A percentile compares a stretch with the other conserved stretches of the same genome.
These are phyloP conservation scores for Drosophila simulans DNA, from an alignment of 1,140 invertebrate genomes.

Conservation along the genomic window DNA sequence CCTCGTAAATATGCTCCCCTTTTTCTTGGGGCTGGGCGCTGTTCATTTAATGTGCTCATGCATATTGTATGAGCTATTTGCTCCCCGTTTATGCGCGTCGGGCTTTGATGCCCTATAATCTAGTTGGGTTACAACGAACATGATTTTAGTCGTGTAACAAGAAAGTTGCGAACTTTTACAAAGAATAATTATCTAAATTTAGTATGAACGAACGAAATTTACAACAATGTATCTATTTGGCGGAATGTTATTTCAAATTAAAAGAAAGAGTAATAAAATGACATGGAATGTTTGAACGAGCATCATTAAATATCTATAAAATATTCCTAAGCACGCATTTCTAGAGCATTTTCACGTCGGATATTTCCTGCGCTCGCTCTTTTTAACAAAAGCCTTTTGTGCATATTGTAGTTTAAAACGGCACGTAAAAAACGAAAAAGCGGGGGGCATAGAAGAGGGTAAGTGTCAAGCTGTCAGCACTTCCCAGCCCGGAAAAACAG, in stretches of 20 bases:
- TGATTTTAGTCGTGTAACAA: background rate
- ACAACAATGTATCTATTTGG: background rate
- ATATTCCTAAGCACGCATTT: background rate
- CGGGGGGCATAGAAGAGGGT: slow-evolving; percentile 6
- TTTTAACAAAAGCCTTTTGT: slow-evolving; percentile 68
- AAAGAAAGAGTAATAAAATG: too few species aligned
- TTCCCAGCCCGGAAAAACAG: slow-evolving; percentile 32
- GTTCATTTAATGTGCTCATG: slow-evolving; percentile 74
- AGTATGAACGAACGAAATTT: background rate
- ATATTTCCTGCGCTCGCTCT: background rate
- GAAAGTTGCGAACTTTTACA: background rate
- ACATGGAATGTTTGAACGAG: too few species aligned
- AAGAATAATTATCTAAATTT: background rate
- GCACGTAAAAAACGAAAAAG: slow-evolving; percentile 10
- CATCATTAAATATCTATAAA: too few species aligned
- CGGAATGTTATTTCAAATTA: too few species aligned
- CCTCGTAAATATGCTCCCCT: slow-evolving; percentile 32
- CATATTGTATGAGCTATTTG: slow-evolving; percentile 74
- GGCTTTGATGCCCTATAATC: slow-evolving; percentile 15
- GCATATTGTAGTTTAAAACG: slow-evolving; percentile 71
- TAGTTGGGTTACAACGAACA: slow-evolving; percentile 3
- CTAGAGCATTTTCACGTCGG: slow-evolving; percentile 11
- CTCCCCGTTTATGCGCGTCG: slow-evolving; percentile 19
- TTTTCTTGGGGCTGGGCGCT: slow-evolving; percentile 26
- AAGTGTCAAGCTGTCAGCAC: slow-evolving; percentile 64